These are phyloP conservation scores for Drosophila lacertosa DNA, from an alignment of 1,140 invertebrate species.

Conservation along the genomic window DNA sequence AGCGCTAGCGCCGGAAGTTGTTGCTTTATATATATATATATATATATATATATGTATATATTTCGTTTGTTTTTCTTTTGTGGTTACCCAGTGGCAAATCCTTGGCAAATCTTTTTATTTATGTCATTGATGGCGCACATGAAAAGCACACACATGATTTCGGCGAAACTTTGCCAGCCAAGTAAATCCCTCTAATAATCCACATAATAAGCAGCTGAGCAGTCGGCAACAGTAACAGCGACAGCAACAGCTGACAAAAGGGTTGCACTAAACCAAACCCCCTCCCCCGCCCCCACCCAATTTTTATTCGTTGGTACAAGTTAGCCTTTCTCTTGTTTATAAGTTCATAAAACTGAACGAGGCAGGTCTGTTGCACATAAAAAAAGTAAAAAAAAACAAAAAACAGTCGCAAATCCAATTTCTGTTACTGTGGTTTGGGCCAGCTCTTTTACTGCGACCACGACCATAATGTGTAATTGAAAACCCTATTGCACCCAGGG, in stretches of 20 bases:
- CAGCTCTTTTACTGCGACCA: slow-evolving; percentile 59
- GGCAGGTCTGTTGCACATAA: slow-evolving; percentile 38
- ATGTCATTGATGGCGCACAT: slow-evolving; percentile 71
- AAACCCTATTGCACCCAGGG: slow-evolving; percentile 78
- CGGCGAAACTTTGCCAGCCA: slow-evolving; percentile 51
- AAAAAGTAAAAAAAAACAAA: slow-evolving; percentile 32
- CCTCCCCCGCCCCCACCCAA: background rate
- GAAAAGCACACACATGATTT: slow-evolving; percentile 40
- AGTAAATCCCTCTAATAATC: slow-evolving; percentile 83
- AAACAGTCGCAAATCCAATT: slow-evolving; percentile 75
- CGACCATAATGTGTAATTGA: slow-evolving; percentile 83
- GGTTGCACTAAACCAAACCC: slow-evolving; percentile 47
- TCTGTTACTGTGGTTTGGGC: slow-evolving; percentile 41
- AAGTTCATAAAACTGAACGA: slow-evolving; percentile 84
- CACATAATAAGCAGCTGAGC: slow-evolving; percentile 78
- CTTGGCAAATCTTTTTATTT: slow-evolving; percentile 83
- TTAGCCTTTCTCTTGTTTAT: slow-evolving; percentile 71
- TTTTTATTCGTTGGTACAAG: background rate
- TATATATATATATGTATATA: no score
- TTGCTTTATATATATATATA: slow-evolving; percentile 3
- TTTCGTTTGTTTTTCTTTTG: slow-evolving; percentile 31
- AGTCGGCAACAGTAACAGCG: slow-evolving; percentile 32
- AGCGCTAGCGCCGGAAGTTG: slow-evolving; percentile 41
- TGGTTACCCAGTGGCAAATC: slow-evolving; percentile 76
- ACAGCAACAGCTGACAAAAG: slow-evolving; percentile 72